Percentiles rank a stretch among this genome's conserved stretches.
Evolutionary conservation across 2,797 vertebrate species (phyloP).

Genomic region (Fringilla coelebs): DNA sequence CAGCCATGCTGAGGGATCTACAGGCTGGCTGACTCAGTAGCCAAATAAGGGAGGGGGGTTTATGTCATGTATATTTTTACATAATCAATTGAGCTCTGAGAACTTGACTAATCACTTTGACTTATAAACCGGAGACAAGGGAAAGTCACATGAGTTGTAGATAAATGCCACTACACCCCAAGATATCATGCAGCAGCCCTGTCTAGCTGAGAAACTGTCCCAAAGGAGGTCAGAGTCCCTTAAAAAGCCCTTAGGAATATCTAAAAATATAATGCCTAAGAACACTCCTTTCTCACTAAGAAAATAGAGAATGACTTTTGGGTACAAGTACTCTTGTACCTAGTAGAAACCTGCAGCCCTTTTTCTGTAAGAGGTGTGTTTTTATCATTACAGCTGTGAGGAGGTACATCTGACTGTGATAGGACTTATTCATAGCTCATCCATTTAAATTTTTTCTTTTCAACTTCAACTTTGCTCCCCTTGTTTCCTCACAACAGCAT

Average conservation of each 20-base stretch:
- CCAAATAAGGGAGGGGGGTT: neutral
- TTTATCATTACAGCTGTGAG: neutral
- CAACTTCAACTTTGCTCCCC: constrained; percentile 40
- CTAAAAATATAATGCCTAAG: neutral
- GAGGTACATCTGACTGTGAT: neutral
- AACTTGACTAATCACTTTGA: constrained; percentile 18
- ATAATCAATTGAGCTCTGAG: neutral
- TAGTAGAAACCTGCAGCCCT: neutral
- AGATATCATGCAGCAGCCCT: neutral
- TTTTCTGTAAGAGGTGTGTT: neutral
- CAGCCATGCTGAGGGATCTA: neutral
- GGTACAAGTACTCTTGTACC: neutral
- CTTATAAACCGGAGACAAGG: neutral
- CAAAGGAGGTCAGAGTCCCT: neutral
- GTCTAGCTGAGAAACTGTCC: neutral
- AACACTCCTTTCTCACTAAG: neutral
- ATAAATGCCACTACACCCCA: neutral
- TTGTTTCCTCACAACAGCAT: constrained; percentile 12
- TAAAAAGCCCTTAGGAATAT: neutral
- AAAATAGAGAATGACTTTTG: neutral
- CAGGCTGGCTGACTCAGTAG: neutral
- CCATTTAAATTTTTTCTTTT: constrained; percentile 11
- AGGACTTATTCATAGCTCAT: constrained; percentile 1
- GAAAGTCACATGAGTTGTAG: neutral
- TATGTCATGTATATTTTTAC: neutral